Percentiles rank a stretch among this genome's conserved stretches.
phyloP scores from a whole-genome alignment of 2,113 vertebrate genomes.

The Balaenoptera acutorostrata region DNA sequence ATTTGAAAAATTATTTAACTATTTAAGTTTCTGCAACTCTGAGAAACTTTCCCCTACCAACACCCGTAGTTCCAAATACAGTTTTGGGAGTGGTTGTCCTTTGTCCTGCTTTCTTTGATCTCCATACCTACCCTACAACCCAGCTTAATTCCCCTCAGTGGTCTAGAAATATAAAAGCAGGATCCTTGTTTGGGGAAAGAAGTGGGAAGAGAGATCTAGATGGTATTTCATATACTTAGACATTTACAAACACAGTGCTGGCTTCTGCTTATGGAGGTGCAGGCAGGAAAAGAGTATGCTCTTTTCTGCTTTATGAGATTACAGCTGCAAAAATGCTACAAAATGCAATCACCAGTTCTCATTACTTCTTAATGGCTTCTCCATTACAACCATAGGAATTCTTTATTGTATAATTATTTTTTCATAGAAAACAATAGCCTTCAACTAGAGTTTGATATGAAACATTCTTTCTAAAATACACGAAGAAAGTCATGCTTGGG shows the following conservation, averaged over 20 bases:
- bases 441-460: background rate
- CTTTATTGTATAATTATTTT: constrained; percentile 35
- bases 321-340: background rate
- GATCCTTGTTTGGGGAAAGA: background rate
- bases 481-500: background rate
- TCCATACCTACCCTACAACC: background rate
- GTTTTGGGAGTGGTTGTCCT: background rate
- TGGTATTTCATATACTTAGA: background rate
- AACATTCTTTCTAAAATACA: background rate
- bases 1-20: background rate
- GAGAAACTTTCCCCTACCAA: background rate
- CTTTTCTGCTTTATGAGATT: background rate
- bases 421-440: constrained; percentile 28
- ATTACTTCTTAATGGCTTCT: constrained; percentile 6
- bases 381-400: background rate
- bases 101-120: background rate
- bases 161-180: background rate
- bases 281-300: background rate
- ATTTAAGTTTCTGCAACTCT: background rate
- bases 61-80: background rate
- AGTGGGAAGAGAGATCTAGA: background rate
- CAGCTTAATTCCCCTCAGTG: background rate
- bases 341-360: background rate
- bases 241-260: background rate
- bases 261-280: background rate